phyloP scores from a whole-genome alignment of 2,113 vertebrate genomes.

The Ochotona princeps region DNA sequence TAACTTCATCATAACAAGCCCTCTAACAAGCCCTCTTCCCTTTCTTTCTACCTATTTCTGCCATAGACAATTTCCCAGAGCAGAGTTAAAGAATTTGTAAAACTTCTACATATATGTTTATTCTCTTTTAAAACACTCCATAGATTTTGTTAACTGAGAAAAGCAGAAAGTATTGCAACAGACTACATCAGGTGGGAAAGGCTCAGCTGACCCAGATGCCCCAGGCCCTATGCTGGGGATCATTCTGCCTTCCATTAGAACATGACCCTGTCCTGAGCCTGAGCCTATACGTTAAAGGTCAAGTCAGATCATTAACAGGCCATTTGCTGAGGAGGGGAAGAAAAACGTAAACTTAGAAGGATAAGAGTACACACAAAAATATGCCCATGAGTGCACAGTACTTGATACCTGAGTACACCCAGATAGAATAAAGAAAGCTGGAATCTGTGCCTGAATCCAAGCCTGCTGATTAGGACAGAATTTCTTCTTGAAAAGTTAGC shows the following conservation, averaged over 20 bases:
- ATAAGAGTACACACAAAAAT: not conserved
- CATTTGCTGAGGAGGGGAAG: not conserved
- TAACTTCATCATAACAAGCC: not conserved
- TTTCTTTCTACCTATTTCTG: not conserved
- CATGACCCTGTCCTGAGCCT: not conserved
- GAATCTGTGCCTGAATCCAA: no score
- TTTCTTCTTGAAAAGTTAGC: no score
- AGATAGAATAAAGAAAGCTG: not conserved
- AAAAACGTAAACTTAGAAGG: not conserved
- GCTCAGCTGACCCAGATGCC: not conserved
- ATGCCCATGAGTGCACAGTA: not conserved
- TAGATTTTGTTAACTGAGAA: not conserved
- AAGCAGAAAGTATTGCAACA: not conserved
- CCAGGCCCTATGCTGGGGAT: not conserved
- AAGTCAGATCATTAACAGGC: not conserved
- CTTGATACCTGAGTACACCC: not conserved
- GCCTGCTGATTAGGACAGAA: no score
- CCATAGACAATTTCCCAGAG: not conserved
- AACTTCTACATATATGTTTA: not conserved
- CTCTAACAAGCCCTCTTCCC: not conserved
- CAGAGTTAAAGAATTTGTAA: not conserved
- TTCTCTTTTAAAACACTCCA: not conserved
- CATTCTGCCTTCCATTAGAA: constrained; percentile 29
- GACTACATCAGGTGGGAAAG: not conserved
- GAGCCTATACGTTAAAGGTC: not conserved